Conservation (phyloP, 2,888 invertebrate species). For the Lasioglossum lativentre region DNA sequence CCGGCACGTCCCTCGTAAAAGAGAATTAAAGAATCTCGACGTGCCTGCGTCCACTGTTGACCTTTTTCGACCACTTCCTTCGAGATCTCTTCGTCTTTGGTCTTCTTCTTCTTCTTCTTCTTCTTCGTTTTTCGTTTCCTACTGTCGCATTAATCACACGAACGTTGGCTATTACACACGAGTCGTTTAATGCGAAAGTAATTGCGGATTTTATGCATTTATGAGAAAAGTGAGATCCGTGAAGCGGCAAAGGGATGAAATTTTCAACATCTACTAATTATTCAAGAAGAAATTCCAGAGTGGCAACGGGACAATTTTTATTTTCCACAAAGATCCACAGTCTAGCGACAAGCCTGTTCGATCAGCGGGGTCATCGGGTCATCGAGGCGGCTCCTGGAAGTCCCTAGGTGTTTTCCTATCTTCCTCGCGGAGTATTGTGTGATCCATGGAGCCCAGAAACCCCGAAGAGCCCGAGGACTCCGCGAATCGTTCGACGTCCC, state of each 20-base stretch:
- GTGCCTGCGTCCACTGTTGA: neutral
- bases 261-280: too few species aligned
- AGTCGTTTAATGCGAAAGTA: too few species aligned
- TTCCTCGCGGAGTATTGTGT: neutral
- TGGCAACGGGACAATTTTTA: too few species aligned
- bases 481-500: slow-evolving; percentile 30
- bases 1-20: slow-evolving; percentile 41
- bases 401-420: neutral
- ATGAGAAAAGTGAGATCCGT: too few species aligned
- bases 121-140: neutral
- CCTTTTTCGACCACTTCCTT: neutral
- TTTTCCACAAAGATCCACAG: neutral
- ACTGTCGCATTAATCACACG: too few species aligned
- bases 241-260: too few species aligned
- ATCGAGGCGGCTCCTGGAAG: neutral
- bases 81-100: neutral
- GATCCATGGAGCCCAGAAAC: neutral
- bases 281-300: too few species aligned
- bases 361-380: neutral
- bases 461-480: neutral
- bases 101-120: neutral
- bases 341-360: neutral
- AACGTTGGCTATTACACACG: too few species aligned
- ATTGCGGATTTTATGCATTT: too few species aligned
- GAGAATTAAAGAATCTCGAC: slow-evolving; percentile 36